Evolutionary conservation across 1,140 invertebrate species (phyloP).

Genomic region (Hyposmocoma kahamanoa): DNA sequence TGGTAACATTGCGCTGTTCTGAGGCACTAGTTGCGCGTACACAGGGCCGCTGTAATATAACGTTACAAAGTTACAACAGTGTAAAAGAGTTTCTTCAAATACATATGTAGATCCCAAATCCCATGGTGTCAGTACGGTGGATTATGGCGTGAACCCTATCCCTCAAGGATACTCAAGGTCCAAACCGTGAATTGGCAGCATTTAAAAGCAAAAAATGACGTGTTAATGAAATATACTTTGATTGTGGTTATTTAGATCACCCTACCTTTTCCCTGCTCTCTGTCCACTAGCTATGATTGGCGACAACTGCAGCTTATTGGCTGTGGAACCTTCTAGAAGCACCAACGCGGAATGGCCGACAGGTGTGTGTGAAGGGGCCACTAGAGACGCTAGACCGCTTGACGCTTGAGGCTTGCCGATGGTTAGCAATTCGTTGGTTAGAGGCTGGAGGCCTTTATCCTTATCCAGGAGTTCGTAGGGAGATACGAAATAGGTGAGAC

Average conservation of each 20-base stretch:
- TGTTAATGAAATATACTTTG: no score
- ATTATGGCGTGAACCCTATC: no score
- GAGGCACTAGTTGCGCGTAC: constrained; percentile 84
- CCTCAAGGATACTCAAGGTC: no score
- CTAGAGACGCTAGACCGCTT: constrained; percentile 39
- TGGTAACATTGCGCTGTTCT: constrained; percentile 91
- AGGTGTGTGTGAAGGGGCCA: constrained; percentile 42
- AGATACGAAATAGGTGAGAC: constrained; percentile 95
- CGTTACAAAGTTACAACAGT: no score
- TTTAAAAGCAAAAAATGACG: no score
- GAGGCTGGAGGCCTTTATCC: constrained; percentile 81
- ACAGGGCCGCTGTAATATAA: constrained; percentile 84
- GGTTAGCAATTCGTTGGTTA: constrained; percentile 80
- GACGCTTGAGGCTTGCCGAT: constrained; percentile 67
- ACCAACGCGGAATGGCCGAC: constrained; percentile 92
- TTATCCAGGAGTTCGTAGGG: constrained; percentile 92
- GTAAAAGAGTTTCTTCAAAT: no score
- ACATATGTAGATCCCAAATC: no score
- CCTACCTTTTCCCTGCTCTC: constrained; percentile 85
- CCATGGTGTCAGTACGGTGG: no score
- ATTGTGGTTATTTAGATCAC: no score
- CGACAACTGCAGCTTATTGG: constrained; percentile 90
- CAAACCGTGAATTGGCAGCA: no score
- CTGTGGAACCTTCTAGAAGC: constrained; percentile 90
- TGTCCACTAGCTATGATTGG: constrained; percentile 86